Evolutionary conservation across 2,797 vertebrate genomes (phyloP).

Genomic region (Epinephelus awoara): DNA sequence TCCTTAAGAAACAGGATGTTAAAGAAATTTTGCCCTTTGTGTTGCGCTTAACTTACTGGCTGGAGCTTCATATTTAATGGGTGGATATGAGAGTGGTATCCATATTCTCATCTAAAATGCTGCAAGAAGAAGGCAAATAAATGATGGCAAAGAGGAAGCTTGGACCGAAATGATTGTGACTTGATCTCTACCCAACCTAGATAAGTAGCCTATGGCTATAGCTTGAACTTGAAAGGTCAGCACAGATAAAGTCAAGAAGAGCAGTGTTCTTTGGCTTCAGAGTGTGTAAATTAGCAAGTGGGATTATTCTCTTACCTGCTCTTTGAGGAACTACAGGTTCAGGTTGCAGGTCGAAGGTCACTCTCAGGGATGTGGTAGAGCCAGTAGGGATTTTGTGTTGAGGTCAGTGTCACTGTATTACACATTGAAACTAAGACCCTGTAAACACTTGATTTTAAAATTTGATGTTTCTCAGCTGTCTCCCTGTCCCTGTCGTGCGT

Average conservation of each 20-base stretch:
- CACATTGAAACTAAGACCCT: background rate
- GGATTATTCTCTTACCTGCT: background rate
- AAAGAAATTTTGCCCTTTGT: background rate
- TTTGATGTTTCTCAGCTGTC: no score
- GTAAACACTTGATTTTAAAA: no score
- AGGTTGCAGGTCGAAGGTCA: slow-evolving; percentile 8
- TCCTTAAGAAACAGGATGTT: background rate
- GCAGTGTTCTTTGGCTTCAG: background rate
- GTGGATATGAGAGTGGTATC: background rate
- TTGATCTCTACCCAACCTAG: background rate
- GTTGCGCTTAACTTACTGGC: background rate
- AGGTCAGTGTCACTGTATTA: background rate
- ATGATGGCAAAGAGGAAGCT: background rate
- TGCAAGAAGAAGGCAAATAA: background rate
- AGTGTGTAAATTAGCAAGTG: background rate
- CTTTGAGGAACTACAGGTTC: background rate
- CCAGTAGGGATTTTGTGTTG: background rate
- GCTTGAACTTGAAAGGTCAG: slow-evolving; percentile 17
- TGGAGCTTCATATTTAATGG: background rate
- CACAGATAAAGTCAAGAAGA: background rate
- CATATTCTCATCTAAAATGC: background rate
- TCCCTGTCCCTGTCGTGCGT: no score
- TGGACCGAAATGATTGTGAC: background rate
- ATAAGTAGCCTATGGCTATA: background rate
- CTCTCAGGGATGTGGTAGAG: background rate